These are phyloP conservation scores for Microctenopoma stevenorrisi DNA, from an alignment of 2,797 vertebrate genomes.

Conservation along the genomic window DNA sequence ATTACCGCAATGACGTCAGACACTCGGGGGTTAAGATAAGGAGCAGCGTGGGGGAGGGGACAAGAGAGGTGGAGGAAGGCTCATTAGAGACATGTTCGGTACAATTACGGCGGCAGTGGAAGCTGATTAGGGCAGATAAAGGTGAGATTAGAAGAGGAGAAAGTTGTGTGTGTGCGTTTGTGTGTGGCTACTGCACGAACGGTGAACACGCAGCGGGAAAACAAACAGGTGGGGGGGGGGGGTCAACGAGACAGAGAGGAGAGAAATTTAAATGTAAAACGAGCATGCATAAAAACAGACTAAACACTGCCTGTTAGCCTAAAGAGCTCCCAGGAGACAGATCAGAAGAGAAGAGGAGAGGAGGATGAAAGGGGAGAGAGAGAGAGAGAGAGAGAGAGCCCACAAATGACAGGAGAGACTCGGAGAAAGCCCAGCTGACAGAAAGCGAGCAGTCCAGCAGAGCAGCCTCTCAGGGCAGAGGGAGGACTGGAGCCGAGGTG, in stretches of 20 bases:
- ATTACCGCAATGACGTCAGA: slow-evolving; percentile 59
- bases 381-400: slow-evolving; percentile 16
- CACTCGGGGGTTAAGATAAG: slow-evolving; percentile 27
- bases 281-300: slow-evolving; percentile 49
- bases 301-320: slow-evolving; percentile 58
- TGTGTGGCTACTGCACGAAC: slow-evolving; percentile 18
- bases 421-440: slow-evolving; percentile 29
- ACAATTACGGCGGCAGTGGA: slow-evolving; percentile 62
- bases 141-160: slow-evolving; percentile 67
- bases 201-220: slow-evolving; percentile 10
- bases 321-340: slow-evolving; percentile 56
- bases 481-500: slow-evolving; percentile 37
- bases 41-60: slow-evolving; percentile 13
- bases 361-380: slow-evolving; percentile 32
- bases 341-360: slow-evolving; percentile 53
- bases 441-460: slow-evolving; percentile 56
- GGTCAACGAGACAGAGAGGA: not conserved
- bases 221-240: slow-evolving; percentile 40
- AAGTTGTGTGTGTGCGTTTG: slow-evolving; percentile 39
- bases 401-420: slow-evolving; percentile 34
- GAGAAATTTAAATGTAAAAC: slow-evolving; percentile 54
- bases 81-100: slow-evolving; percentile 42
- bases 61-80: slow-evolving; percentile 19
- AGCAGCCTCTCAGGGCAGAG: slow-evolving; percentile 28
- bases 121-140: slow-evolving; percentile 67